Evolutionary conservation across 2,888 invertebrate genomes (phyloP), one percentile per base, ranked within the genome.

Genomic region (Aradus depressus): DNA sequence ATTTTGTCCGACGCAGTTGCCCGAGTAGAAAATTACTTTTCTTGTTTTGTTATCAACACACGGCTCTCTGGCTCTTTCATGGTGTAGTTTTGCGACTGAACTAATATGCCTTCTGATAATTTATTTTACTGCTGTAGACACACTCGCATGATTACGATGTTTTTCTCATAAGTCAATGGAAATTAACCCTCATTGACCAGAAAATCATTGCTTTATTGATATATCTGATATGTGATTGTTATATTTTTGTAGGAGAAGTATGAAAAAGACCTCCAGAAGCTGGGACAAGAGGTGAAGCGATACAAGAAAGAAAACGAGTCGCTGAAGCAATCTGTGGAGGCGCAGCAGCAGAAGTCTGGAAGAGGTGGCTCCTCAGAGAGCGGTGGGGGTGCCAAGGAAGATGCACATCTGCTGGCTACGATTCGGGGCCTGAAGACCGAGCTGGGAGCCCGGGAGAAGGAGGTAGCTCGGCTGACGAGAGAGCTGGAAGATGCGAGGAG

Each of bases 371-470:
- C n/a, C n/a, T 71, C 72, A 62, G 71, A 72, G 5, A 44, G 65
- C 70, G 61, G 67, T 70, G 0, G 67, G 68, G 57, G 71, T 70
- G 14, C 71, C 69, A 60, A 76, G 74, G 58, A 71, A 61, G 85
- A 86, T 59, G 74, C 81, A 26, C 84, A 87, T 69, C 71, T 87
- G 41, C 67, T 86, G 21, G 84, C 85, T 1, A 85, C 86, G 0
- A 83, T 87, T 60, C 77, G 86, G 54, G 85, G 85, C 2, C 69
- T 87, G 63, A 82, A 86, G 64, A 67, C 80, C 0, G 87, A 87
- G 63, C 64, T 86, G 44, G 74, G 79, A 3, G 76, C 76, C 26
- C 85, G 85, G 65, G 85, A 86, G 61, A 81, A 84, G 59, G 75
- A 77, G 2, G 74, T 84, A 54, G 71, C 74, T 28, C 81, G 82